phyloP scores from a whole-genome alignment of 2,797 vertebrate species.

The Enteromius argenteus region DNA sequence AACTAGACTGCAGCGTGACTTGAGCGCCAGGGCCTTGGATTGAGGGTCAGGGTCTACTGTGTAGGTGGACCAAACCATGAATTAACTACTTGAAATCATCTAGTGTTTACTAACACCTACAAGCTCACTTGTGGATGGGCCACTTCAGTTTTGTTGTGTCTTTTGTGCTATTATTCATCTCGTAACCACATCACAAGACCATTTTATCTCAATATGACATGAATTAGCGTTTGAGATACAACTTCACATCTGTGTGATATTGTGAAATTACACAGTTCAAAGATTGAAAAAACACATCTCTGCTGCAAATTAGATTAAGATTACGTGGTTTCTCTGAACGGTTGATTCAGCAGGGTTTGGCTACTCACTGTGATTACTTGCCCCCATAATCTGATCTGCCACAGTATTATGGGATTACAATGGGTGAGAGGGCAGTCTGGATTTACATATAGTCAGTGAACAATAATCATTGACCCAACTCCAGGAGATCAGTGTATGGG shows the following conservation, averaged over 20 bases:
- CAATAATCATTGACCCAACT: slow-evolving; percentile 22
- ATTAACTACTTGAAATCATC: slow-evolving; percentile 6
- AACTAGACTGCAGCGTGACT: not conserved
- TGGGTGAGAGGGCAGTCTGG: not conserved
- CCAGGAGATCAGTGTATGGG: not conserved
- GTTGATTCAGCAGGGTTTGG: slow-evolving; percentile 24
- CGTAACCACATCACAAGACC: not conserved
- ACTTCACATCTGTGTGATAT: slow-evolving; percentile 4
- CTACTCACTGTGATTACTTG: slow-evolving; percentile 24
- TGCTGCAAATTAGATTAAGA: not conserved
- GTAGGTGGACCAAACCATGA: not conserved
- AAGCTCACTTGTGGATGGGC: slow-evolving; percentile 5
- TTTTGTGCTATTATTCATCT: not conserved
- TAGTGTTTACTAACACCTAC: slow-evolving; percentile 15
- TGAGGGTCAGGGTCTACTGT: slow-evolving; percentile 23
- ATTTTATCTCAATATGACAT: not conserved
- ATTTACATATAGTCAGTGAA: slow-evolving; percentile 15
- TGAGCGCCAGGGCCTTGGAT: slow-evolving; percentile 2
- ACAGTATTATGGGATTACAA: slow-evolving; percentile 1
- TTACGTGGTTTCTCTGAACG: not conserved
- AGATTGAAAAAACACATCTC: not conserved
- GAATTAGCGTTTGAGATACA: not conserved
- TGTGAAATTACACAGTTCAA: not conserved
- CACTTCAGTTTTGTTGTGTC: not conserved
- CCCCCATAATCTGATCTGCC: slow-evolving; percentile 17